These are phyloP conservation scores for Brachyopa scutellaris DNA, from an alignment of 2,888 invertebrate genomes.

Conservation along the genomic window DNA sequence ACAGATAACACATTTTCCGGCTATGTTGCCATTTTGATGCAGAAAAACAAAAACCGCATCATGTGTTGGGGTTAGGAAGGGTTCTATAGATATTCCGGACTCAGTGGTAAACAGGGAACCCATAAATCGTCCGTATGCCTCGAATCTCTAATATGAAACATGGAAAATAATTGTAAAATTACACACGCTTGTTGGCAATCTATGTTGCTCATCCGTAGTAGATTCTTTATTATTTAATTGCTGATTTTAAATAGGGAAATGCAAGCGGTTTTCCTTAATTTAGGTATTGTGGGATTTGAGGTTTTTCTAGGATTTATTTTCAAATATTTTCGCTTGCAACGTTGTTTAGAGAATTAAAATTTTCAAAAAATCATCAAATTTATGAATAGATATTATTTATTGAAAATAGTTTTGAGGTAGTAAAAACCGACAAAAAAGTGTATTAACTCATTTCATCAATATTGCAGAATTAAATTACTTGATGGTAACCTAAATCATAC, in stretches of 20 bases:
- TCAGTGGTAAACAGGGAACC: slow-evolving; percentile 32
- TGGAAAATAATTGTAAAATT: slow-evolving; percentile 33
- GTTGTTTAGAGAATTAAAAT: slow-evolving; percentile 33
- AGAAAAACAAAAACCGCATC: slow-evolving; percentile 31
- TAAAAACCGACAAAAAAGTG: no score
- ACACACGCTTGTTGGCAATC: neutral
- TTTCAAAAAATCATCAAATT: no score
- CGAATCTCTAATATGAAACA: slow-evolving; percentile 22
- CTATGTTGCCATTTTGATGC: slow-evolving; percentile 27
- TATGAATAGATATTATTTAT: no score
- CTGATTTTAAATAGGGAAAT: slow-evolving; percentile 55
- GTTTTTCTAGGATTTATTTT: slow-evolving; percentile 43
- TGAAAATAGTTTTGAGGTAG: no score
- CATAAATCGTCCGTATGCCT: slow-evolving; percentile 41
- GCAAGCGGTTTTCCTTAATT: slow-evolving; percentile 49
- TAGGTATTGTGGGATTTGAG: slow-evolving; percentile 55
- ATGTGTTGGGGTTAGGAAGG: slow-evolving; percentile 23
- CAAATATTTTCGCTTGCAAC: slow-evolving; percentile 21
- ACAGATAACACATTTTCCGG: slow-evolving; percentile 16
- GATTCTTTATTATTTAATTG: slow-evolving; percentile 55
- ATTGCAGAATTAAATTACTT: no score
- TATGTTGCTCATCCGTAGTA: neutral
- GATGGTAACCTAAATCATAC: no score
- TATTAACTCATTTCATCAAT: no score
- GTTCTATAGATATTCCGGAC: slow-evolving; percentile 15